A percentile compares a stretch with the other conserved stretches of the same genome.
Evolutionary conservation across 1,140 invertebrate species (phyloP).

Genomic region (Daktulosphaira vitifoliae): DNA sequence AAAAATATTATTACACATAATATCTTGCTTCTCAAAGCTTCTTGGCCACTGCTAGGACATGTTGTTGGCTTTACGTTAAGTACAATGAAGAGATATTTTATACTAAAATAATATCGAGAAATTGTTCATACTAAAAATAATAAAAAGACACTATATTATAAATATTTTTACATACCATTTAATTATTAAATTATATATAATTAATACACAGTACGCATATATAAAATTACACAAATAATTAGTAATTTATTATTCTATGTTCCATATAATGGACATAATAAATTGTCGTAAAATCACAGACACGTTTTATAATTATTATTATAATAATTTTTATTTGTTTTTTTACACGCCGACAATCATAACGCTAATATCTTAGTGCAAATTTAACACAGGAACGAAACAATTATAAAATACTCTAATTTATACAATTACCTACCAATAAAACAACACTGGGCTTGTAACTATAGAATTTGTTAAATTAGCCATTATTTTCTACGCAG

Average conservation of each 20-base stretch:
- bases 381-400: constrained; percentile 32
- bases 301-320: constrained; percentile 30
- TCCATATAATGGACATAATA: constrained; percentile 27
- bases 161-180: constrained; percentile 5
- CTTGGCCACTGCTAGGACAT: no score
- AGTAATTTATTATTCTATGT: neutral
- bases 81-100: no score
- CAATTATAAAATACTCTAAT: constrained; percentile 14
- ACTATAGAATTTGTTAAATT: constrained; percentile 15
- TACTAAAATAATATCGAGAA: neutral
- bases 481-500: neutral
- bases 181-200: constrained; percentile 21
- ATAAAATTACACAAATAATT: neutral
- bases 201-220: constrained; percentile 20
- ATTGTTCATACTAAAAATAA: no score
- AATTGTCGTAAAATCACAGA: constrained; percentile 31
- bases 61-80: no score
- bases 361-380: constrained; percentile 25
- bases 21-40: no score
- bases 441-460: constrained; percentile 16
- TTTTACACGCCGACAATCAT: constrained; percentile 11
- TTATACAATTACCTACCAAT: constrained; percentile 23
- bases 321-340: constrained; percentile 17
- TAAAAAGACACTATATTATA: neutral
- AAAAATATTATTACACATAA: no score